Base-by-base conservation (phyloP, 2,797 vertebrate species). In the Acanthurus leucopareius region DNA sequence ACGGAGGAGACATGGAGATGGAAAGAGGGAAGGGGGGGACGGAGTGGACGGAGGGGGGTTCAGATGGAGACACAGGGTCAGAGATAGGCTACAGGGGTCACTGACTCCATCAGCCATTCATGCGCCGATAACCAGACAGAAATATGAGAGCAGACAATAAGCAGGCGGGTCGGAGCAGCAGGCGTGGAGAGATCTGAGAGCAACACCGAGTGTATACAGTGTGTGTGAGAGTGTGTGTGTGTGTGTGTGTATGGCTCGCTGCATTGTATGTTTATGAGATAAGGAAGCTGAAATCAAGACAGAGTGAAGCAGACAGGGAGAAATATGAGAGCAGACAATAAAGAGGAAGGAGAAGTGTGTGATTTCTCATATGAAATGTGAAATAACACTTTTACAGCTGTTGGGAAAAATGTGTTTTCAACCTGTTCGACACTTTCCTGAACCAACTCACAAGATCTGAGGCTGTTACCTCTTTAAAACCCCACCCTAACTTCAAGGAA, bases 141-240 rank as follows among this genome's bases (percentile, higher is more conserved):
- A 84, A 93, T 86, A 82, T 87, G 89, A 89, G 89, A 77, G 63
- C 42, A n/a, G 68, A 74, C 79, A 51, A 88, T 74, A 79, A 76
- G 58, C 74, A 61, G 78, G 49, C 15, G 11, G 47, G 67, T 25
- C 73, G 57, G 56, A 59, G 81, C 51, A 67, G 75, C 72, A 62
- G 64, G 63, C 15, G 40, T 15, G 28, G 77, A 77, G 64, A 78
- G 77, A 80, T 66, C 62, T 78, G 77, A 87, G 75, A 78, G 73
- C 69, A 74, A 69, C 22, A 11, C 13, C 16, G 54, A 22, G 48
- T 56, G 53, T 65, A 22, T 16, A 61, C 49, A 3, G 7, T 42
- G 25, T 38, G 63, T 52, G 44, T 47, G 2, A 60, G 44, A 17
- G 58, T 60, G 28, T 51, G 17, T 25, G 70, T 47, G 56, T 60